Evolutionary conservation across 2,113 vertebrate species (phyloP).

Genomic region (Cyprinodon variegatus): DNA sequence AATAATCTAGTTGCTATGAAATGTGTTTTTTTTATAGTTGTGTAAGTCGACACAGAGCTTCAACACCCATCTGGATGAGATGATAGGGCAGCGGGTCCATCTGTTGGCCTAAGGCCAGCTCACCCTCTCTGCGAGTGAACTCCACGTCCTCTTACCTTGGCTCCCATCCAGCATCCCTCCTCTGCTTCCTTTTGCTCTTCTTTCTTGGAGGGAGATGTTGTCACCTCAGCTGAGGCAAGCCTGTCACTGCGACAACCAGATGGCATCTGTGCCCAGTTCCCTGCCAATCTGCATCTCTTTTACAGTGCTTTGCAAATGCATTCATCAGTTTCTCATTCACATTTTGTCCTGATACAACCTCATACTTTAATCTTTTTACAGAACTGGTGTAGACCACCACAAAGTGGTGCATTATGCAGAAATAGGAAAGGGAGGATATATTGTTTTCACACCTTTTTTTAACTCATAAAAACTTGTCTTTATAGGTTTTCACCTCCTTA

Average conservation of each 20-base stretch:
- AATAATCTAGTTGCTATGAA: neutral
- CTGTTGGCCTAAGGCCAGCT: constrained; percentile 36
- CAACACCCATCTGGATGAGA: neutral
- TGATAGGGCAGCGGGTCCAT: constrained; percentile 41
- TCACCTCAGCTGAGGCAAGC: neutral
- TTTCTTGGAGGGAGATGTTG: constrained; percentile 26
- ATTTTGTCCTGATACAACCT: neutral
- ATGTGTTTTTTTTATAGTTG: neutral
- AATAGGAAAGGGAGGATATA: neutral
- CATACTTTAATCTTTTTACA: neutral
- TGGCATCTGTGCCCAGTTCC: constrained; percentile 43
- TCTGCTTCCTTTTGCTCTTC: constrained; percentile 17
- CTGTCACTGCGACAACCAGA: constrained; percentile 46
- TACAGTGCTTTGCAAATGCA: neutral
- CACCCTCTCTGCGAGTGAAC: constrained; percentile 44
- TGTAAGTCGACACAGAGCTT: neutral
- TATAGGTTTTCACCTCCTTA: neutral
- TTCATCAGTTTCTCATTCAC: neutral
- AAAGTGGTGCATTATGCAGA: neutral
- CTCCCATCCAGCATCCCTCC: constrained; percentile 29
- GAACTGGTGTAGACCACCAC: neutral
- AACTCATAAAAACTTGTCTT: neutral
- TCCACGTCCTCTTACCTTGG: constrained; percentile 48
- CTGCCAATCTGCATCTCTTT: neutral
- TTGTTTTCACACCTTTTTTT: neutral